Conservation (phyloP, 2,113 vertebrate species). For the Notechis scutatus region DNA sequence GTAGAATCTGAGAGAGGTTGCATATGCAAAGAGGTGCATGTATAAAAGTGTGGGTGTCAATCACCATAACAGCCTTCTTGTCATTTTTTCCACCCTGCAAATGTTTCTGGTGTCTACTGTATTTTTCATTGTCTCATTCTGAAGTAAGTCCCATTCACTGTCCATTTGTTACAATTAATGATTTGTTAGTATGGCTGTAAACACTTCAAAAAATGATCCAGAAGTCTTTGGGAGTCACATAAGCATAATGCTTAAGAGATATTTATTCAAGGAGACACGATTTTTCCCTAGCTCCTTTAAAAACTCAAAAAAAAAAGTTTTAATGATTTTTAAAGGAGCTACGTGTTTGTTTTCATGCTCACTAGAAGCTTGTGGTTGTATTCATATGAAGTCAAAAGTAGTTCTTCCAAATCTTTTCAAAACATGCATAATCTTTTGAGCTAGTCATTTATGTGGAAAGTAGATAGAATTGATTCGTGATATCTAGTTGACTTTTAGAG, state of each 20-base stretch:
- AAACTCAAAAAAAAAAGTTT: not conserved
- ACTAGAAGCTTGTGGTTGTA: not conserved
- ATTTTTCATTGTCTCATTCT: too few species aligned
- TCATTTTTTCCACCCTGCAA: too few species aligned
- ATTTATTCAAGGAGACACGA: not conserved
- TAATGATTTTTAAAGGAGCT: not conserved
- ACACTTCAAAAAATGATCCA: not conserved
- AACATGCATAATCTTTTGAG: not conserved
- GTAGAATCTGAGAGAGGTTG: too few species aligned
- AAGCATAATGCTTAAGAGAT: not conserved
- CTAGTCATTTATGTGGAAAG: not conserved
- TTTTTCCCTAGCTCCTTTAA: not conserved
- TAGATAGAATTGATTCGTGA: not conserved
- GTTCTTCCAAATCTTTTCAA: not conserved
- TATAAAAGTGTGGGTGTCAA: too few species aligned
- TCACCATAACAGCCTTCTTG: too few species aligned
- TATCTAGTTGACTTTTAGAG: not conserved
- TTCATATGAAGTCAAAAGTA: not conserved
- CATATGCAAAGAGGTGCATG: too few species aligned
- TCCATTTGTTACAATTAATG: not conserved
- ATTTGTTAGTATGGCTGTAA: not conserved
- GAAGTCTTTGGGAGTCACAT: not conserved
- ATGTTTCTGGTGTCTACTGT: too few species aligned
- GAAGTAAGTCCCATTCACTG: too few species aligned
- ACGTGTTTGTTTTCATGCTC: not conserved